Base-by-base conservation (phyloP, 2,113 vertebrate species). In the Lagopus muta region DNA sequence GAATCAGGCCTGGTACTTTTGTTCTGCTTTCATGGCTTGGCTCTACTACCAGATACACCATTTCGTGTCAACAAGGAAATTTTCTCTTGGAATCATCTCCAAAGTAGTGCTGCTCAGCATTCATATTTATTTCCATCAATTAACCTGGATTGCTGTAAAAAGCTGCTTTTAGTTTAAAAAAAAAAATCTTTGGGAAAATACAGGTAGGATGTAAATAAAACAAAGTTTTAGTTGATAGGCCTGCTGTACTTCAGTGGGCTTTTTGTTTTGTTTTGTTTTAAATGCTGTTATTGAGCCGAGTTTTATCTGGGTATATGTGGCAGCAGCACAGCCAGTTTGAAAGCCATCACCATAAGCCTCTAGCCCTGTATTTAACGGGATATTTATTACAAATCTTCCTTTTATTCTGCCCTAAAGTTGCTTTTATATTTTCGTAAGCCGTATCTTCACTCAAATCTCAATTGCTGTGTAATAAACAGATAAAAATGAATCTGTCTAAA, bases 401-500 rank as follows among this genome's bases (percentile, higher is more conserved):
- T 91, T 86, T 61, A 72, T 72, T 88, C 90, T n/a, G 19, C 38
- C 71, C 72, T 86, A 83, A 6, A 90, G 60, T 77, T 71, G 80
- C 57, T 88, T 94, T 92, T 86, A 20, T 30, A 38, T 65, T 57
- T 92, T 92, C 77, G 50, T 62, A 91, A 95, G 58, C 50, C 1
- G 0, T 55, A 86, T 80, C 79, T 91, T 90, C 61, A 58, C 42
- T 80, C 60, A 77, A 57, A 86, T 90, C 79, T 92, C 79, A 94
- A 60, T 0, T 86, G 60, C 60, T 88, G 28, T 13, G 3, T 93
- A 91, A 94, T 73, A 95, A 89, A 83, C 2, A 1, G 2, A 89
- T 82, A 92, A 95, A 96, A 96, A 95, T 82, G 93, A 74, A 94
- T 80, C 71, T 85, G 75, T 52, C 90, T 94, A 55, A 88, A 90